Percentiles rank a stretch among this genome's conserved stretches.
These are phyloP conservation scores for Channallabes apus DNA, from an alignment of 2,797 vertebrate species.

Conservation along the genomic window DNA sequence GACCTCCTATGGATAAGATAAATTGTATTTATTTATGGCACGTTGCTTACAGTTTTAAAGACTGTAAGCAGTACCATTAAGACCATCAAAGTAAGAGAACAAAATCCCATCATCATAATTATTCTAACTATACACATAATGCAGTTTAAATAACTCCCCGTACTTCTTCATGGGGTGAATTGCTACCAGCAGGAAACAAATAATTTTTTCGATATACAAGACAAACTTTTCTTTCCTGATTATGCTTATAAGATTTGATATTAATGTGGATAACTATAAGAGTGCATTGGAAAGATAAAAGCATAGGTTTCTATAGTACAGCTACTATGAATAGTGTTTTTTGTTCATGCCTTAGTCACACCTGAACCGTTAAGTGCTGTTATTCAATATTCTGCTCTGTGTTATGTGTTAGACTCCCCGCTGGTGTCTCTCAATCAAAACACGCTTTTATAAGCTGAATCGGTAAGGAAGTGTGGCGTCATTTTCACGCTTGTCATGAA, in stretches of 20 bases:
- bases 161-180: not conserved
- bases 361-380: not conserved
- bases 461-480: not conserved
- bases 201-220: not conserved
- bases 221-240: not conserved
- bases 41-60: not conserved
- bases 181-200: not conserved
- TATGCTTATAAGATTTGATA: not conserved
- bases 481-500: not conserved
- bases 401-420: not conserved
- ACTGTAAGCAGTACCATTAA: not conserved
- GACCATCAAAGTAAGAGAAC: not conserved
- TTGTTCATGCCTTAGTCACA: not conserved
- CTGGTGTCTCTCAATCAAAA: not conserved
- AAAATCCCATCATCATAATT: not conserved
- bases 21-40: not conserved
- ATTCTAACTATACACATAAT: not conserved
- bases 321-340: not conserved
- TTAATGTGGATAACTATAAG: not conserved
- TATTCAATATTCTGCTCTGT: not conserved
- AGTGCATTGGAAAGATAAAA: not conserved
- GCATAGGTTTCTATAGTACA: not conserved
- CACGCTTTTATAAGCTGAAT: not conserved
- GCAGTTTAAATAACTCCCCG: not conserved
- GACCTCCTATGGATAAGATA: not conserved